Percentiles rank a stretch among this genome's conserved stretches.
Conservation (phyloP, 1,140 invertebrate species). For the Aethina tumida region DNA sequence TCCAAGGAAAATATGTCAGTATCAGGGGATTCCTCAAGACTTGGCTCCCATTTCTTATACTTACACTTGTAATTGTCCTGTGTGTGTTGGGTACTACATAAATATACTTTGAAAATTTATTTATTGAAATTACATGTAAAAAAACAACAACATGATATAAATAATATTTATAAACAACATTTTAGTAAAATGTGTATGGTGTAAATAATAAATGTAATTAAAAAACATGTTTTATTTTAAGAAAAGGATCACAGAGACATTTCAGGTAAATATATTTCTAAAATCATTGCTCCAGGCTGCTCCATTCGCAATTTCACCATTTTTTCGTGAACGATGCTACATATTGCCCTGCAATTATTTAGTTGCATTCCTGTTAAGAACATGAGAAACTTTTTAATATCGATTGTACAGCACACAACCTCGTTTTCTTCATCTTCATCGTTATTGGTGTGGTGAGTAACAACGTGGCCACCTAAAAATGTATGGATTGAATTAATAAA, state of each 20-base stretch:
- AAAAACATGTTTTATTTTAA: slow-evolving; percentile 3
- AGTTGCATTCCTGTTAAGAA: slow-evolving; percentile 34
- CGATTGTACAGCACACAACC: slow-evolving; percentile 24
- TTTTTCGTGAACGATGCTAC: slow-evolving; percentile 34
- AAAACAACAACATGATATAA: slow-evolving; percentile 1
- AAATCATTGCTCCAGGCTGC: slow-evolving; percentile 26
- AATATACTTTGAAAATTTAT: slow-evolving; percentile 6
- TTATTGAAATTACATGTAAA: slow-evolving; percentile 6
- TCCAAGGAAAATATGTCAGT: slow-evolving; percentile 78
- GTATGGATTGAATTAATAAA: too few relatives aligned
- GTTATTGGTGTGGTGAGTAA: slow-evolving; percentile 8
- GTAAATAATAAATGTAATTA: too few relatives aligned
- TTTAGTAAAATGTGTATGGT: background rate
- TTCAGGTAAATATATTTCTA: slow-evolving; percentile 34
- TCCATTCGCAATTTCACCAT: slow-evolving; percentile 35
- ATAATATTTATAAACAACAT: slow-evolving; percentile 2
- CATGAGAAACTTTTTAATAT: slow-evolving; percentile 34
- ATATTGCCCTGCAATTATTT: slow-evolving; percentile 28
- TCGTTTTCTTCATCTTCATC: slow-evolving; percentile 14
- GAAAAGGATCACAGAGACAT: slow-evolving; percentile 17
- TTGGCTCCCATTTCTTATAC: slow-evolving; percentile 74
- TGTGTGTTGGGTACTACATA: too few relatives aligned
- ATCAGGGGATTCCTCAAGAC: slow-evolving; percentile 70
- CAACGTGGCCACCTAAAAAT: slow-evolving; percentile 17
- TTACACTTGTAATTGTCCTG: slow-evolving; percentile 34